Percentiles rank a stretch among this genome's conserved stretches.
Evolutionary conservation across 2,888 invertebrate genomes (phyloP).

Genomic region (Nephrocerus scutellatus): DNA sequence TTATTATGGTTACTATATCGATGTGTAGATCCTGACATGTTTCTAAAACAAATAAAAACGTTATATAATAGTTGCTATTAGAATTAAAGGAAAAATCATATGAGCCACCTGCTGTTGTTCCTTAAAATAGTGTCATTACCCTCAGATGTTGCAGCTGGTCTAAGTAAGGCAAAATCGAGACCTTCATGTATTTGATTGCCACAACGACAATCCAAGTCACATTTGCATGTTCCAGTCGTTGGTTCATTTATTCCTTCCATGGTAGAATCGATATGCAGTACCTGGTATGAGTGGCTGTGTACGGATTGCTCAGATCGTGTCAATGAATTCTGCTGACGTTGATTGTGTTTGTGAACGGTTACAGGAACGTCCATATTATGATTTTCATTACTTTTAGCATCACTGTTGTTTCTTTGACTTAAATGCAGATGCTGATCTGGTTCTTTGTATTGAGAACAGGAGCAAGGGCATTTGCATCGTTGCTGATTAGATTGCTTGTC

Average conservation of each 20-base stretch:
- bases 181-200: no score
- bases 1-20: constrained; percentile 16
- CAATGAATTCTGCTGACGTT: constrained; percentile 21
- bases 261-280: constrained; percentile 25
- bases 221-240: constrained; percentile 30
- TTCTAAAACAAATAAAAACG: background rate
- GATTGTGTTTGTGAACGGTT: constrained; percentile 1
- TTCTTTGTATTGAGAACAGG: constrained; percentile 21
- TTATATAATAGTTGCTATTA: background rate
- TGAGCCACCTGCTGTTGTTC: constrained; percentile 14
- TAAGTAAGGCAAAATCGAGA: no score
- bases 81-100: constrained; percentile 10
- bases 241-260: background rate
- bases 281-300: constrained; percentile 40
- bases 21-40: constrained; percentile 23
- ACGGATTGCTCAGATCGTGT: constrained; percentile 34
- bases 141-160: no score
- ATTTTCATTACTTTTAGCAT: constrained; percentile 14
- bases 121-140: constrained; percentile 6
- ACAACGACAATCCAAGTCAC: constrained; percentile 38
- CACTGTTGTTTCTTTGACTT: constrained; percentile 21
- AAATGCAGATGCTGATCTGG: constrained; percentile 19
- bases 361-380: constrained; percentile 4
- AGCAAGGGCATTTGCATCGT: constrained; percentile 32
- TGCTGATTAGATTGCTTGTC: no score